Evolutionary conservation across 2,888 invertebrate genomes (phyloP), one percentile per base, ranked within the genome.

Genomic region (Andrena chrysosceles): DNA sequence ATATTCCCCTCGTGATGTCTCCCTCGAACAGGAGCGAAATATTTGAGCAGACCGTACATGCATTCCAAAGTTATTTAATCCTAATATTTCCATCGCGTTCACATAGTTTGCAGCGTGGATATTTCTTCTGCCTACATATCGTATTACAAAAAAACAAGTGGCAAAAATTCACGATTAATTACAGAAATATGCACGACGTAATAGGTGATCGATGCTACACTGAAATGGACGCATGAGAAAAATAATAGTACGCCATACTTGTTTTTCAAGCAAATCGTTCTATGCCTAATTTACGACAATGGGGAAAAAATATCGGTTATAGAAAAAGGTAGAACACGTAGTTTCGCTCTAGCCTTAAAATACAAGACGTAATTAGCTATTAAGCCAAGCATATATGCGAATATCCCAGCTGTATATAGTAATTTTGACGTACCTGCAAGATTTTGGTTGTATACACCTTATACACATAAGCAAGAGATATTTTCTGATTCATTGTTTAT

Each of bases 161-260:
- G 26, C 6, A 23, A 59, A 33, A n/a, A 35, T 49, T 7, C 26
- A 33, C 26, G 10, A 5, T 26, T 23, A 23, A 67, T 31, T 20
- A 16, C 4, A 69, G 64, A 3, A 2, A 54, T 23, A 64, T 31
- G 8, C 48, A 35, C 83, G 33, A 73, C 70, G 73, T 77, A 73
- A 67, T 73, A 72, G 23, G 52, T 52, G 31, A 54, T 72, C 66
- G 29, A 73, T 77, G 42, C 42, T 5, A 59, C 29, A 35, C 54
- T 26, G 59, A 29, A 48, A 20, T 68, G 33, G 31, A 54, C 29
- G 23, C 52, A 33, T 5, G 23, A 20, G 64, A 48, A 75, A 82
- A 75, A 83, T 75, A 78, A 75, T 75, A 68, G 68, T 78, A 72
- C 84, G 84, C 83, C 78, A 83, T 83, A 73, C 59, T 83, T 73